Base-by-base conservation (phyloP, 2,888 invertebrate species). In the Apodemia zela region DNA sequence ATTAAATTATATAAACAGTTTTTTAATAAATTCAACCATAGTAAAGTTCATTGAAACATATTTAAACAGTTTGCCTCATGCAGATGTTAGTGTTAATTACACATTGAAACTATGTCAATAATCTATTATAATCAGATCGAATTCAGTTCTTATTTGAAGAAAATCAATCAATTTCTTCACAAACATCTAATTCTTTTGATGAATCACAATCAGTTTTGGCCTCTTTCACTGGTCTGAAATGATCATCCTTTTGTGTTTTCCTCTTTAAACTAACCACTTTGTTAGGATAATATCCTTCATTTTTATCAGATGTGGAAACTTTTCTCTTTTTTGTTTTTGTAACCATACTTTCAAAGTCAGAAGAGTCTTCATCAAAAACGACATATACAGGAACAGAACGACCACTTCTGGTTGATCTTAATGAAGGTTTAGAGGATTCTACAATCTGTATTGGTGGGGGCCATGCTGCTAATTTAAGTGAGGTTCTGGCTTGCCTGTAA, bases 331-430 rank as follows among this genome's bases (percentile, higher is more conserved):
- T 91, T 15, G 84, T 73, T 70, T 87, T 90, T 64, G 85, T 80
- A 1, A 85, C 75, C 49, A 85, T 79, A 74, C 86, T 84, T 69
- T 90, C 89, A 69, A 87, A 75, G 69, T 91, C 91, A 42, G 86
- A 83, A 0, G 87, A 87, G 65, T 91, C 90, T 74, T 90, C 91
- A 80, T 89, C 89, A 73, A 85, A 85, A 6, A 84, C 87, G 60
- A 84, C 80, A 75, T 91, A 91, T 8, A 87, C 80, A 17, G 91
- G 91, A 47, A 85, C 86, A 18, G 84, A 79, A 1, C 91, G 76
- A 0, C 90, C 91, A 73, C 90, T 89, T 60, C 91, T 80, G 4
- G 91, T 91, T 4, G 89, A 87, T 35, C 90, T 76, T 3, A 82
- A 86, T 67, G 83, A 85, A 15, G 83, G 70, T 69, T 85, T 82